Conservation (phyloP, 2,113 vertebrate species). For the Thryonomys swinderianus region DNA sequence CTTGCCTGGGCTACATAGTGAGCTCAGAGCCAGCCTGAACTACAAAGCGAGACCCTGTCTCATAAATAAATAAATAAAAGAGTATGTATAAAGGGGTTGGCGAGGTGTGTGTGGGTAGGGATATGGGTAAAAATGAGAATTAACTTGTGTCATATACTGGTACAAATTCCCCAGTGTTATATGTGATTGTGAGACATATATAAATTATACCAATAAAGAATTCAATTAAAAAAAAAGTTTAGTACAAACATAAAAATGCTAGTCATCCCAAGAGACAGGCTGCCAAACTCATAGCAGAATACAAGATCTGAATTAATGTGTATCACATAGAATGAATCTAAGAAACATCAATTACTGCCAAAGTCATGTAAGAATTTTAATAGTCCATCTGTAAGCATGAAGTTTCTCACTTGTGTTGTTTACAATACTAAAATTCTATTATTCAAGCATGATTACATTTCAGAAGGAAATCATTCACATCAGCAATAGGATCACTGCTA, state of each 20-base stretch:
- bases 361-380: constrained; percentile 90
- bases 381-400: constrained; percentile 94
- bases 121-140: too few species aligned
- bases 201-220: too few species aligned
- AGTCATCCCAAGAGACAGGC: constrained; percentile 85
- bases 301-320: constrained; percentile 68
- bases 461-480: constrained; percentile 86
- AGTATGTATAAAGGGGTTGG: too few species aligned
- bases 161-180: too few species aligned
- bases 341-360: constrained; percentile 82
- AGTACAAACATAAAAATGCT: constrained; percentile 94
- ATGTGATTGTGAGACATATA: too few species aligned
- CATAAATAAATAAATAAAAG: too few species aligned
- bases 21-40: too few species aligned
- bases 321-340: constrained; percentile 78
- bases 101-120: too few species aligned
- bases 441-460: constrained; percentile 92
- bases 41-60: too few species aligned
- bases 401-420: constrained; percentile 91
- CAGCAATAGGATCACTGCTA: constrained; percentile 83
- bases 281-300: constrained; percentile 80
- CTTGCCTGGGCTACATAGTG: too few species aligned
- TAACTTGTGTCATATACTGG: too few species aligned
- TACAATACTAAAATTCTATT: constrained; percentile 94
- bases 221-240: constrained; percentile 92